Conservation (phyloP, 2,113 vertebrate species). For the Bufo bufo region DNA sequence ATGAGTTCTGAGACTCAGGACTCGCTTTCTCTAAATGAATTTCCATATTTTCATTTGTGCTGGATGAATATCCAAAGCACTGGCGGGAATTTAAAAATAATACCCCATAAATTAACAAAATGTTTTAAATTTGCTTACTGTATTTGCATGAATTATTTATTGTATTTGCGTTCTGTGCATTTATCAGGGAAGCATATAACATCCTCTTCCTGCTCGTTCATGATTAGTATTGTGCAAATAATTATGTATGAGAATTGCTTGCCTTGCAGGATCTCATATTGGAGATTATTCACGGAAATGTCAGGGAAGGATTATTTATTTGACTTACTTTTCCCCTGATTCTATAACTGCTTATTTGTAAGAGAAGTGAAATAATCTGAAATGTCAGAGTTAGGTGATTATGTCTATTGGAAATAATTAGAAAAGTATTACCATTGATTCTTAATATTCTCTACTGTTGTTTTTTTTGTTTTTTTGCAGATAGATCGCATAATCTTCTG, state of each 20-base stretch:
- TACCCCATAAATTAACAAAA: conserved; percentile 52
- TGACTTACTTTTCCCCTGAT: conserved; percentile 26
- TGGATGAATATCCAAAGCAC: conserved; percentile 17
- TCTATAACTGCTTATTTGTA: conserved; percentile 20
- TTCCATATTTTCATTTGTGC: conserved; percentile 45
- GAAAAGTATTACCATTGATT: not conserved
- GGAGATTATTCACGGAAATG: conserved; percentile 34
- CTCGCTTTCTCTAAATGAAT: conserved; percentile 32
- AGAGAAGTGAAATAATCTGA: not conserved
- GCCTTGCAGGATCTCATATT: conserved; percentile 23
- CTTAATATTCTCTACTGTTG: conserved; percentile 59
- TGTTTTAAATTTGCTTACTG: conserved; percentile 22
- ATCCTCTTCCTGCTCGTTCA: conserved; percentile 2
- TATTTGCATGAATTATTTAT: conserved; percentile 53
- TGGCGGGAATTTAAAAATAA: conserved; percentile 53
- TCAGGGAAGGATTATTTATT: conserved; percentile 41
- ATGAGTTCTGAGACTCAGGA: conserved; percentile 2
- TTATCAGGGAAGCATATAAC: conserved; percentile 28
- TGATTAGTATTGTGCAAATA: conserved; percentile 46
- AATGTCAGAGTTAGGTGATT: conserved; percentile 4
- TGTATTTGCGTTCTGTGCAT: conserved; percentile 37
- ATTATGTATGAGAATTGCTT: conserved; percentile 32
- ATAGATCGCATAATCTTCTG: conserved; percentile 96
- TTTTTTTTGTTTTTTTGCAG: conserved; percentile 71
- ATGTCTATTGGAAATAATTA: conserved; percentile 33